phyloP scores from a whole-genome alignment of 1,140 invertebrate genomes.

The Anastrepha obliqua region DNA sequence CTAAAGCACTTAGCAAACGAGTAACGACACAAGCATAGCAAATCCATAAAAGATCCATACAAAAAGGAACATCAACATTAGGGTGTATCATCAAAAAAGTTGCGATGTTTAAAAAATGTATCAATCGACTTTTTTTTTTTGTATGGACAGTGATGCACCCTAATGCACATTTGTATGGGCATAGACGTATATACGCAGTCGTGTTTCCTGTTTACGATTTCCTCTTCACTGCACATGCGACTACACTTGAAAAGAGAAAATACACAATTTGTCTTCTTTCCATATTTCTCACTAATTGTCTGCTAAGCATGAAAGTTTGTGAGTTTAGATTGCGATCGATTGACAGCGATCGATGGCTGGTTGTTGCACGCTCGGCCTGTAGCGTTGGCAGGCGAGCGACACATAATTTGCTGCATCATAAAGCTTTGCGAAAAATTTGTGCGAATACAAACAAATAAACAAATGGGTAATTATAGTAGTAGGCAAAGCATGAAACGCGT shows the following conservation, averaged over 20 bases:
- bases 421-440: not conserved
- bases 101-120: too few relatives aligned
- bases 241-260: not conserved
- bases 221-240: not conserved
- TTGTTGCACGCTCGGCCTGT: not conserved
- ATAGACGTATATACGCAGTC: not conserved
- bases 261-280: not conserved
- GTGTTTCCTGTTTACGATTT: conserved; percentile 47
- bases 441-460: conserved; percentile 22
- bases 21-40: too few relatives aligned
- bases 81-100: too few relatives aligned
- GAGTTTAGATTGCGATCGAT: conserved; percentile 31
- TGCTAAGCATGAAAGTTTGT: conserved; percentile 5
- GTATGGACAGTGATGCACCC: too few relatives aligned
- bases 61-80: too few relatives aligned
- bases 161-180: not conserved
- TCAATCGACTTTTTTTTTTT: too few relatives aligned
- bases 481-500: conserved; percentile 41
- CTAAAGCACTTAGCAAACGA: too few relatives aligned
- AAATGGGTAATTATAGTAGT: conserved; percentile 39
- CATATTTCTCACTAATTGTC: not conserved
- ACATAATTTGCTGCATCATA: conserved; percentile 13
- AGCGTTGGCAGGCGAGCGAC: not conserved
- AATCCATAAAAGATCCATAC: too few relatives aligned
- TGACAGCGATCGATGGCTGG: conserved; percentile 38